Base-by-base conservation (phyloP, 2,113 vertebrate genomes). In the Lonchura striata region DNA sequence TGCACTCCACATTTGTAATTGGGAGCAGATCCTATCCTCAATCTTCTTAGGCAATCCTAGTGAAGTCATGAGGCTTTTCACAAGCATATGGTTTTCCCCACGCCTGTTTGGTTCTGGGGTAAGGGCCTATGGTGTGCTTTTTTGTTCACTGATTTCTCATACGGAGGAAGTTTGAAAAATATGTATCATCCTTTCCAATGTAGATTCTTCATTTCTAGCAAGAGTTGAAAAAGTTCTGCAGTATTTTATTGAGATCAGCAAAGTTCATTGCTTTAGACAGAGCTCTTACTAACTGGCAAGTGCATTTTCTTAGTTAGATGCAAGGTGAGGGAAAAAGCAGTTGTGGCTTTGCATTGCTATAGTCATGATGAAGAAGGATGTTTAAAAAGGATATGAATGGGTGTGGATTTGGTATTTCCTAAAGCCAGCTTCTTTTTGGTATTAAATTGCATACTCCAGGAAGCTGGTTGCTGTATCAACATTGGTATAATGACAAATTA, bases 401-500 rank as follows among this genome's bases (percentile, higher is more conserved):
- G 47, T 79, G 80, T 94, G 89, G 72, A 88, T 93, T 86, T 88
- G 69, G 15, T 85, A 92, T 81, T 96, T 95, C 69, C 74, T 83
- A 60, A 52, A 94, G 46, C 79, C 65, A 84, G 72, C 65, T 94
- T 78, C 79, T 86, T 90, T 86, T 94, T 60, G 65, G 53, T 78
- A 79, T 92, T 81, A 92, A 97, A 82, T 82, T 76, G 69, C 88
- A 61, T 91, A 50, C 49, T 78, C 52, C 4, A 11, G 79, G 85
- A 95, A 92, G 64, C 82, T 84, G 86, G 72, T 88, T 96, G 93
- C 92, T 95, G 90, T 93, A 88, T 95, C 85, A 88, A 91, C 90
- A 90, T 71, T 79, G 79, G 64, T 92, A 74, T 95, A 95, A 96
- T 88, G 90, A 78, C 59, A 76, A 69, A 82, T 79, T 94, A 86